Base-by-base conservation (phyloP, 2,797 vertebrate genomes). In the Chromobotia macracanthus region DNA sequence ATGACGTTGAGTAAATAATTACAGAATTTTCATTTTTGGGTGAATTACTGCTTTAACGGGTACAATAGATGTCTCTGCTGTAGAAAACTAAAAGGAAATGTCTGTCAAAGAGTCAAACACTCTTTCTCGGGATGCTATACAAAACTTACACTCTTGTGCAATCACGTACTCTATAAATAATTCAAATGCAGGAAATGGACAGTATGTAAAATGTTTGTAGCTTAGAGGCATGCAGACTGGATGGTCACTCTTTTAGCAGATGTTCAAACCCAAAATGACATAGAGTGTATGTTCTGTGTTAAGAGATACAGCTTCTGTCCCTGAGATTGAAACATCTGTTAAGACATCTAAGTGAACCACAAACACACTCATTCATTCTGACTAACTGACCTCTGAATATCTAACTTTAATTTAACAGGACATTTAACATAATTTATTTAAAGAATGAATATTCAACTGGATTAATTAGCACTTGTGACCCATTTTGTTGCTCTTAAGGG, bases 221-320 rank as follows among this genome's bases (percentile, higher is more conserved):
- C 38, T 46, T 66, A 67, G 63, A 76, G 31, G 48, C 5, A 23
- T 28, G 16, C 11, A 15, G n/a, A 18, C 53, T 44, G 19, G 18
- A 65, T 41, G 51, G 23, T 56, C 51, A 48, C 28, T 75, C 28
- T 18, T 56, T 10, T 55, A 55, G 10, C 73, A 66, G 61, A 75
- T 75, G 61, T 66, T 75, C 12, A 38, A 53, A 75, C 35, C 13
- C 19, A 65, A 41, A 75, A 66, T 41, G 25, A 21, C 15, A 55
- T 2, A 65, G 53, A 66, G 60, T 48, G 66, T 66, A 75, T 75
- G 74, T 58, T 74, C 72, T 63, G 6, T 25, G 23, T 55, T 55
- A 35, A 61, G 71, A 73, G 23, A 61, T 15, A 28, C 19, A 66
- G 19, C 15, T 72, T n/a, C 3, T 46, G 15, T 72, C 53, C 35